Conservation (phyloP, 2,797 vertebrate species). For the Hyperoplus immaculatus region DNA sequence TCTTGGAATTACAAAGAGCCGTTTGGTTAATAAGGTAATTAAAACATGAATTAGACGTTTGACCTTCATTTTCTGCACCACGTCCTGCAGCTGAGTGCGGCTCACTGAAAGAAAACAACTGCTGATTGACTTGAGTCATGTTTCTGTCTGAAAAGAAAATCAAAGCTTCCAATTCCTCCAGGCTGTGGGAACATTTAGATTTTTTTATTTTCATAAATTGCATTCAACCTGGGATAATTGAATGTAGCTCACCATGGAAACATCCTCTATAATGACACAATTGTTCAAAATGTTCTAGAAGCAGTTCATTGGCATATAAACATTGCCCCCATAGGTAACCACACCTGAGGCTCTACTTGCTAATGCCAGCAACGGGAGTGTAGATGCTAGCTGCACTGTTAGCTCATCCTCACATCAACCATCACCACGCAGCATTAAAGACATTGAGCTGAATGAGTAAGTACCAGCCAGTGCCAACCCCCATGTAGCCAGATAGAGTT, state of each 20-base stretch:
- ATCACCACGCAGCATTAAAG: too few species aligned
- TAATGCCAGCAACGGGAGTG: too few species aligned
- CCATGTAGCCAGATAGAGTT: too few species aligned
- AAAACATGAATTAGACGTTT: slow-evolving; percentile 66
- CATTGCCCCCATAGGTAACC: neutral
- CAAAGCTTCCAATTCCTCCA: slow-evolving; percentile 36
- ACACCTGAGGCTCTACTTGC: too few species aligned
- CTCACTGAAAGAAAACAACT: slow-evolving; percentile 24
- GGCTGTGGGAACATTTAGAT: slow-evolving; percentile 1
- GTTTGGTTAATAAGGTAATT: slow-evolving; percentile 62
- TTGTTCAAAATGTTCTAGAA: neutral
- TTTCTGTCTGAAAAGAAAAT: slow-evolving; percentile 33
- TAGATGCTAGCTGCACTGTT: neutral
- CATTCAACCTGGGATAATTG: neutral
- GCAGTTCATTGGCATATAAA: neutral
- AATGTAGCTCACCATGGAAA: neutral
- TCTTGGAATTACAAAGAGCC: slow-evolving; percentile 41
- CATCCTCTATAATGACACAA: neutral
- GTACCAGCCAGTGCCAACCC: too few species aligned
- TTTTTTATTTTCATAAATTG: neutral
- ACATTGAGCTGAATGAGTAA: too few species aligned
- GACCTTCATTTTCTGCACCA: slow-evolving; percentile 59
- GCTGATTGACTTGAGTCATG: slow-evolving; percentile 16
- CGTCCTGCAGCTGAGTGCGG: slow-evolving; percentile 35
- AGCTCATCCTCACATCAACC: too few species aligned